These are phyloP conservation scores for Telmatochromis sp. DNA, from an alignment of 2,113 vertebrate species.

Conservation along the genomic window DNA sequence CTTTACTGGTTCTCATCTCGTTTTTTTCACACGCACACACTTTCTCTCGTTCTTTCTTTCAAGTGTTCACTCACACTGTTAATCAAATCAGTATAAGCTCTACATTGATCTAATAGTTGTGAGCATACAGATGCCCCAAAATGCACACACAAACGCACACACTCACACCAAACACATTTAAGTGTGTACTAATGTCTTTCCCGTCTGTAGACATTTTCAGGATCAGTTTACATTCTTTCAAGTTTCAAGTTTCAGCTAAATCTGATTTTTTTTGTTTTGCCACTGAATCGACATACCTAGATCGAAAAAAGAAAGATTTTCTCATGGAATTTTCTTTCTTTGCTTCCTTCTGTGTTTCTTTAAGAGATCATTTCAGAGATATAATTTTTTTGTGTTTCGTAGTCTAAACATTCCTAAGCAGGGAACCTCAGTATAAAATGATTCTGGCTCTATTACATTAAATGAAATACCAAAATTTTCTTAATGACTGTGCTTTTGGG, in stretches of 20 bases:
- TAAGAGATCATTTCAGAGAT: not conserved
- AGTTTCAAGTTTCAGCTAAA: not conserved
- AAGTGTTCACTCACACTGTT: not conserved
- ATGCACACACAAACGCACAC: not conserved
- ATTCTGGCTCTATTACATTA: not conserved
- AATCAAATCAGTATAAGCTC: conserved; percentile 1
- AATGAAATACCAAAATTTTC: not conserved
- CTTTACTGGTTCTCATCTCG: not conserved
- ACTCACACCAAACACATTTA: not conserved
- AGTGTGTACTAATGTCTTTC: not conserved
- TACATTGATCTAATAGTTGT: not conserved
- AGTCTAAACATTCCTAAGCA: not conserved
- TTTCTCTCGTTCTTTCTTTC: not conserved
- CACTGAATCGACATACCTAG: not conserved
- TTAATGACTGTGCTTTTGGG: not conserved
- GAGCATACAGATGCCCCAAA: not conserved
- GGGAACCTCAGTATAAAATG: not conserved
- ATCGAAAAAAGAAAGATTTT: not conserved
- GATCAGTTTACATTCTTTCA: not conserved
- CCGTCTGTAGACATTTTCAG: not conserved
- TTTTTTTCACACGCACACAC: not conserved
- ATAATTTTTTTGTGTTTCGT: not conserved
- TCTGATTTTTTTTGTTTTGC: not conserved
- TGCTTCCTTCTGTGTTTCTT: not conserved
- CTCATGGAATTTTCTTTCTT: not conserved